Conservation (phyloP, 1,140 invertebrate species). For the Euura lappo region DNA sequence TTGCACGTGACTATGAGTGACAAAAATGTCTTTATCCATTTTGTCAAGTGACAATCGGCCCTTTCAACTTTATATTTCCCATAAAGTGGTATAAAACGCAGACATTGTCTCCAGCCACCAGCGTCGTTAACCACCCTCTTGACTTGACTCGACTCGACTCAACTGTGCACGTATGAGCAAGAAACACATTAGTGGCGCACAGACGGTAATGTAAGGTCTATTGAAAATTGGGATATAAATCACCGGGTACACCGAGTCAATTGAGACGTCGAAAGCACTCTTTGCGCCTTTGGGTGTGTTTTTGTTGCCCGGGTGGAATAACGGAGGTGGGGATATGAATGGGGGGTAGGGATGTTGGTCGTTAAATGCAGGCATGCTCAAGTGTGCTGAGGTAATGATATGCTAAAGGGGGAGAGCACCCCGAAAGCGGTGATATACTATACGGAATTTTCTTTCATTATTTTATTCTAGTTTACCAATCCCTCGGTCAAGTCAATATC, state of each 20-base stretch:
- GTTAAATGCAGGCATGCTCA: conserved; percentile 53
- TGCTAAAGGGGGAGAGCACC: conserved; percentile 43
- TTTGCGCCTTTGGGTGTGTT: conserved; percentile 36
- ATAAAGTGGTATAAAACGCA: background rate
- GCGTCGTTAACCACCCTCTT: conserved; percentile 1
- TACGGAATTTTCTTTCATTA: conserved; percentile 24
- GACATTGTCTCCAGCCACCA: background rate
- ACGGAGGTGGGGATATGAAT: conserved; percentile 14
- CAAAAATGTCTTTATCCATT: background rate
- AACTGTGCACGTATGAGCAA: background rate
- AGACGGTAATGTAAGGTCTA: conserved; percentile 10
- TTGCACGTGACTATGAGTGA: background rate
- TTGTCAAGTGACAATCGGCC: background rate
- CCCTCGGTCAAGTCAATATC: too few species aligned
- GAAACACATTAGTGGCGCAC: background rate
- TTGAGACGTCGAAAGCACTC: conserved; percentile 55
- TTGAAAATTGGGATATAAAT: conserved; percentile 46
- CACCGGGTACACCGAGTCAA: conserved; percentile 47
- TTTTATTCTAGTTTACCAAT: too few species aligned
- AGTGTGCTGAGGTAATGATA: conserved; percentile 52
- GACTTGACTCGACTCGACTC: background rate
- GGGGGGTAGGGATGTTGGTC: conserved; percentile 31
- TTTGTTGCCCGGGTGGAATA: conserved; percentile 27
- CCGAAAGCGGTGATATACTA: conserved; percentile 37
- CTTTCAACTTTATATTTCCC: background rate